A percentile compares a stretch with the other conserved stretches of the same genome.
Evolutionary conservation across 2,888 invertebrate genomes (phyloP).

Genomic region (Dicycla oo): DNA sequence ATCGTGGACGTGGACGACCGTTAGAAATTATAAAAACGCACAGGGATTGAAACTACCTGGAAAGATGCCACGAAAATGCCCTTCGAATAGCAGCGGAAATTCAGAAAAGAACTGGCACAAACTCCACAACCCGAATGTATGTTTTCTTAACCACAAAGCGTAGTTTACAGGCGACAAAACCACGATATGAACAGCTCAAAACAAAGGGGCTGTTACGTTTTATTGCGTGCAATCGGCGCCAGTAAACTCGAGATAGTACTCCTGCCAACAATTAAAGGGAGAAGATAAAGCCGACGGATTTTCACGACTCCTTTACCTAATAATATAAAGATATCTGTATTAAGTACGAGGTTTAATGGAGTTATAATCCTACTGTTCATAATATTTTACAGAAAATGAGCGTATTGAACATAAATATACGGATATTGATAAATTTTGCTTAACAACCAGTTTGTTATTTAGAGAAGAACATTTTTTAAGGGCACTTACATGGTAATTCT

Average conservation of each 20-base stretch:
- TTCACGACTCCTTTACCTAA: conserved; percentile 74
- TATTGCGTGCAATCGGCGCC: conserved; percentile 81
- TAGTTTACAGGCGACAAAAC: conserved; percentile 72
- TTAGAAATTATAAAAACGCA: no score
- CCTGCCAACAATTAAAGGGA: conserved; percentile 85
- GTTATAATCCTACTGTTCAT: conserved; percentile 23
- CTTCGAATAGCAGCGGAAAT: neutral
- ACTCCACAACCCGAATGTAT: conserved; percentile 42
- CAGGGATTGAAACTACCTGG: neutral
- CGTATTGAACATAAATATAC: neutral
- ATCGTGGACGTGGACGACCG: neutral
- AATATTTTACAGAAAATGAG: neutral
- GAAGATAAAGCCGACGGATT: conserved; percentile 79
- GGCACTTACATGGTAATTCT: neutral
- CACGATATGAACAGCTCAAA: conserved; percentile 72
- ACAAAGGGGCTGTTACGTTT: conserved; percentile 85
- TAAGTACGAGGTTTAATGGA: conserved; percentile 32
- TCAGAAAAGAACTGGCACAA: conserved; percentile 38
- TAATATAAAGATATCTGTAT: conserved; percentile 56
- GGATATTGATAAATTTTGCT: neutral
- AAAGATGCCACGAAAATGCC: conserved; percentile 26
- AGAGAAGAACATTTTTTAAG: neutral
- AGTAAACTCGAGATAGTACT: conserved; percentile 82
- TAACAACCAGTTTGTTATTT: neutral
- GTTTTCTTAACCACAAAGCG: conserved; percentile 68